Evolutionary conservation across 1,140 invertebrate species (phyloP).

Genomic region (Cryptotermes secundus): DNA sequence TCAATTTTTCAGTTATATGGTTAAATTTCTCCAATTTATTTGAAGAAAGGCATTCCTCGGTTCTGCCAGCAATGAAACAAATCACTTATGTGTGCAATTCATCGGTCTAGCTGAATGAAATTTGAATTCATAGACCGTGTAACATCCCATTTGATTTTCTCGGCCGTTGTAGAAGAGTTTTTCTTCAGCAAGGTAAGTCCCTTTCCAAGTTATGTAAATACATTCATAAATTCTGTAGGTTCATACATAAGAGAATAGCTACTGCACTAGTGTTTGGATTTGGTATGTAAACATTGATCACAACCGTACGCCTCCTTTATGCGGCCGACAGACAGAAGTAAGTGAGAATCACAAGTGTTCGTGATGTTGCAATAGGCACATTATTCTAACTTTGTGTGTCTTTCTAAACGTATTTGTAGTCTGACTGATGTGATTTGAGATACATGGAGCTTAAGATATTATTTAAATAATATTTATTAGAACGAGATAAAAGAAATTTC

Average conservation of each 20-base stretch:
- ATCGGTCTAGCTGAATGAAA: not conserved
- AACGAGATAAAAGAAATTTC: too few species aligned
- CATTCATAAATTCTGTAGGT: not conserved
- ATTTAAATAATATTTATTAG: too few species aligned
- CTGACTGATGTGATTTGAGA: too few species aligned
- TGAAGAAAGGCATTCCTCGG: too few species aligned
- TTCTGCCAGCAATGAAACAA: not conserved
- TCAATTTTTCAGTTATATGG: not conserved
- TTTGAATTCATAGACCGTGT: too few species aligned
- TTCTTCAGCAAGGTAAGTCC: not conserved
- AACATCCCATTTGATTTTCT: too few species aligned
- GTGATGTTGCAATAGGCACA: too few species aligned
- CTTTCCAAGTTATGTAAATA: not conserved
- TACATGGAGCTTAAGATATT: too few species aligned
- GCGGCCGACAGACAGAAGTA: not conserved
- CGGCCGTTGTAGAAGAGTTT: not conserved
- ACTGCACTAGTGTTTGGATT: not conserved
- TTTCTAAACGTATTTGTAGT: too few species aligned
- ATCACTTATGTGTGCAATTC: not conserved
- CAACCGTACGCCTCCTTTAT: not conserved
- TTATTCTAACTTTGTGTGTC: too few species aligned
- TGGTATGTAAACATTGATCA: not conserved
- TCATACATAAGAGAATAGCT: not conserved
- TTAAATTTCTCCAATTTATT: not conserved
- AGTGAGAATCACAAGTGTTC: not conserved